Conservation (phyloP, 2,888 invertebrate species). For the Rhyacophila evoluta region DNA sequence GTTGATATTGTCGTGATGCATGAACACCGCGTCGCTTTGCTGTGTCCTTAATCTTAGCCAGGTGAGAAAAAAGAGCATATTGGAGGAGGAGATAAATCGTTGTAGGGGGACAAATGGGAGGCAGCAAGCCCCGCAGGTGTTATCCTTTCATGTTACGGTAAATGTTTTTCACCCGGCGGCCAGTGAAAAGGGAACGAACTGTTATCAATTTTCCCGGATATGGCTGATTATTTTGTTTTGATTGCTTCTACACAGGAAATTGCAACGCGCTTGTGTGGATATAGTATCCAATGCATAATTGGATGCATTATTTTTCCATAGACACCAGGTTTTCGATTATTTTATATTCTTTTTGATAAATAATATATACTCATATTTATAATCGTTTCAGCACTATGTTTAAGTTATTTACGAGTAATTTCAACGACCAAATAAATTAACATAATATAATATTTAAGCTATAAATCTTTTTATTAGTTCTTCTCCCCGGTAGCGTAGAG, state of each 20-base stretch:
- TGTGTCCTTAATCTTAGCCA: neutral
- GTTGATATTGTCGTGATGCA: too few species aligned
- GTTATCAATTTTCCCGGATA: conserved; percentile 53
- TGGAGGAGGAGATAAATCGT: conserved; percentile 34
- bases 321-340: too few species aligned
- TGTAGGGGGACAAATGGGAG: conserved; percentile 17
- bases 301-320: neutral
- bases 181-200: conserved; percentile 38
- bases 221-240: conserved; percentile 51
- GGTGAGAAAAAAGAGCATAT: conserved; percentile 31
- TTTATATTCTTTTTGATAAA: too few species aligned
- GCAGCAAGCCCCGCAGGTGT: conserved; percentile 46
- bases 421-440: too few species aligned
- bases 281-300: neutral
- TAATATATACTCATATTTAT: too few species aligned
- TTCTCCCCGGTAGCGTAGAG: too few species aligned
- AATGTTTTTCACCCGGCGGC: conserved; percentile 46
- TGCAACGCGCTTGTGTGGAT: conserved; percentile 31
- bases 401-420: too few species aligned
- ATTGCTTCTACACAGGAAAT: conserved; percentile 44
- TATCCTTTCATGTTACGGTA: conserved; percentile 47
- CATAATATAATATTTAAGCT: too few species aligned
- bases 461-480: too few species aligned
- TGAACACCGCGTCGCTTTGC: neutral
- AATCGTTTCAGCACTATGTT: too few species aligned